A percentile compares a stretch with the other conserved stretches of the same genome.
phyloP scores from a whole-genome alignment of 2,797 vertebrate species.

The Arctocebus calabarensis region DNA sequence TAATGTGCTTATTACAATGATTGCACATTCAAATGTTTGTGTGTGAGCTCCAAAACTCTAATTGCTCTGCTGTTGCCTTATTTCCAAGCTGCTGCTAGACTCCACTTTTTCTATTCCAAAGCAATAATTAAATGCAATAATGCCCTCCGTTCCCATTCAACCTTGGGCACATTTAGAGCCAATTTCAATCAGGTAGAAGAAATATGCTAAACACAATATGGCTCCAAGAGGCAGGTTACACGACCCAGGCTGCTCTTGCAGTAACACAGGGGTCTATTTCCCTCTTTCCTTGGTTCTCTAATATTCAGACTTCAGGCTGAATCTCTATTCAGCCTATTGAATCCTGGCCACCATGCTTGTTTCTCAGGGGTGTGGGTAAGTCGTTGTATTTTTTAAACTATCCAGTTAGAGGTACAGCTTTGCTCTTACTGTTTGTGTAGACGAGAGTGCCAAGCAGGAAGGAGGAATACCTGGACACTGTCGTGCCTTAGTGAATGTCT shows the following conservation, averaged over 20 bases:
- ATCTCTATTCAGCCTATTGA: not conserved
- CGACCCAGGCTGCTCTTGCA: not conserved
- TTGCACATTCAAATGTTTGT: constrained; percentile 61
- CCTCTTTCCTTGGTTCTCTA: not conserved
- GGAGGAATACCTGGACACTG: not conserved
- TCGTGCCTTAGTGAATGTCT: not conserved
- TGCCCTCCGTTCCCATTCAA: constrained; percentile 60
- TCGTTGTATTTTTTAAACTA: not conserved
- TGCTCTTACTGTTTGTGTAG: not conserved
- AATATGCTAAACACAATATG: constrained; percentile 34
- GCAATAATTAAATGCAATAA: constrained; percentile 81
- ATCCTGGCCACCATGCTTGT: not conserved
- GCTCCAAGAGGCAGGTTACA: not conserved
- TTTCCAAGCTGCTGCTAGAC: constrained; percentile 53
- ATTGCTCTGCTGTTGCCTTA: constrained; percentile 54
- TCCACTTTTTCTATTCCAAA: constrained; percentile 66
- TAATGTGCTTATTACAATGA: constrained; percentile 78
- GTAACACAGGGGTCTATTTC: not conserved
- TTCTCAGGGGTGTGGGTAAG: not conserved
- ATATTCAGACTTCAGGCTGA: not conserved
- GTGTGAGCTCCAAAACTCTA: constrained; percentile 56
- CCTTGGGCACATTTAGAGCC: constrained; percentile 69
- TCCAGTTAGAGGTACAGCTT: not conserved
- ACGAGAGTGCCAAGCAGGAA: not conserved
- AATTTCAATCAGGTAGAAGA: constrained; percentile 71